Base-by-base conservation (phyloP, 2,888 invertebrate genomes). In the Hyles lineata region DNA sequence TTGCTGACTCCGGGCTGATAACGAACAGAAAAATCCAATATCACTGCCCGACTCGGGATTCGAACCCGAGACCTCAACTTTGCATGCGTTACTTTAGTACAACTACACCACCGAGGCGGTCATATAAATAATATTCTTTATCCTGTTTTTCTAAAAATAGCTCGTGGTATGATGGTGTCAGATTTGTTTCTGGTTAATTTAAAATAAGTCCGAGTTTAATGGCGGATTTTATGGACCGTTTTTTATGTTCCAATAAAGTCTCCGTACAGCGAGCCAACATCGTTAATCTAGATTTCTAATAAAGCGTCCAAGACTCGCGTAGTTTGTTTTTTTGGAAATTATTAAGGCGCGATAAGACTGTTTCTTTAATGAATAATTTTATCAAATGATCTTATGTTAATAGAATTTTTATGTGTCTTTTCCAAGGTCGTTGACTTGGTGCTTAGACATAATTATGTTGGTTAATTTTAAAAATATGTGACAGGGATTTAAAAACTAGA, bases 191-290 rank as follows among this genome's bases (percentile, higher is more conserved):
- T 91, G 90, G 91, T 92, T 92, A 92, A 93, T 93, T 92, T 92
- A 90, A 92, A 91, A 86, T 85, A 83, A 84, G 85, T 86, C 84
- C 81, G 83, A 82, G 82, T 89, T 92, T 92, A 89, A 90, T 88
- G 88, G 85, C 80, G 61, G 86, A 87, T 86, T 92, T 93, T 92
- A 92, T 92, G 89, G 86, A 82, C 84, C 86, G 77, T 82, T 89
- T 92, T 87, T 93, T 93, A 93, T 90, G 86, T 79, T 78, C 82
- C 87, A 84, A 90, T 94, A 94, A 93, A 93, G 86, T 89, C 89
- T 85, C 86, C 90, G 89, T 87, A 89, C 89, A 87, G 85, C 85
- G 87, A 84, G 88, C 88, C 86, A 86, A 87, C 85, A 84, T 86
- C 87, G 92, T 92, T 92, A 92, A 92, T 92, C 88, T 89, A 85